A percentile compares a stretch with the other conserved stretches of the same genome.
Conservation (phyloP, 2,888 invertebrate species). For the Coecobrya sp. region DNA sequence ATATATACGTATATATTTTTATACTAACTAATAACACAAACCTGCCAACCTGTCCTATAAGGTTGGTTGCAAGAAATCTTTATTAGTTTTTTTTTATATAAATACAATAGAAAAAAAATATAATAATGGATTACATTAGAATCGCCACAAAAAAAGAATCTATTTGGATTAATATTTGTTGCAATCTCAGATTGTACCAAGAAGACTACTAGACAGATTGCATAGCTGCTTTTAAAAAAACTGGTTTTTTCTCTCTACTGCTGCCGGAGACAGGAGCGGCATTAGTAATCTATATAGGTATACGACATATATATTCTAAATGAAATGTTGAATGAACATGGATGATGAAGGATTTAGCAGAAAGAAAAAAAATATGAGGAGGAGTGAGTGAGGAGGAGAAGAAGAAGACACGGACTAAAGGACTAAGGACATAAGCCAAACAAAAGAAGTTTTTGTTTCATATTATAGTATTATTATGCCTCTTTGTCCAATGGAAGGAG, state of each 20-base stretch:
- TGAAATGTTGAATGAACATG: constrained; percentile 15
- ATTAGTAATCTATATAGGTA: background rate
- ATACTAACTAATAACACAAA: background rate
- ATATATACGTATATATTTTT: background rate
- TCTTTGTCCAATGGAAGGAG: background rate
- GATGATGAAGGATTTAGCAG: background rate
- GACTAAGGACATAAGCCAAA: background rate
- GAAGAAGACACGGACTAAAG: background rate
- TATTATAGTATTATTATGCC: background rate
- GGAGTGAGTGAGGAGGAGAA: background rate
- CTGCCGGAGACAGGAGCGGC: no score
- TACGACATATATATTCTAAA: background rate
- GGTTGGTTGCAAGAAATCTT: background rate
- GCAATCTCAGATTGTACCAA: background rate
- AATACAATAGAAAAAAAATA: constrained; percentile 16
- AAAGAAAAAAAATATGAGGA: background rate
- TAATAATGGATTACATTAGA: background rate
- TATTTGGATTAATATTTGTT: background rate
- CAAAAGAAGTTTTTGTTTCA: background rate
- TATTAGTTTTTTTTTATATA: background rate
- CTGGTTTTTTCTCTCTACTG: no score
- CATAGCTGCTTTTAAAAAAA: no score
- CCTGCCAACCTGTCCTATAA: constrained; percentile 11
- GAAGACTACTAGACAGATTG: no score
- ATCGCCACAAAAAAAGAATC: constrained; percentile 18